Evolutionary conservation across 2,113 vertebrate genomes (phyloP).

Genomic region (Miniopterus natalensis): DNA sequence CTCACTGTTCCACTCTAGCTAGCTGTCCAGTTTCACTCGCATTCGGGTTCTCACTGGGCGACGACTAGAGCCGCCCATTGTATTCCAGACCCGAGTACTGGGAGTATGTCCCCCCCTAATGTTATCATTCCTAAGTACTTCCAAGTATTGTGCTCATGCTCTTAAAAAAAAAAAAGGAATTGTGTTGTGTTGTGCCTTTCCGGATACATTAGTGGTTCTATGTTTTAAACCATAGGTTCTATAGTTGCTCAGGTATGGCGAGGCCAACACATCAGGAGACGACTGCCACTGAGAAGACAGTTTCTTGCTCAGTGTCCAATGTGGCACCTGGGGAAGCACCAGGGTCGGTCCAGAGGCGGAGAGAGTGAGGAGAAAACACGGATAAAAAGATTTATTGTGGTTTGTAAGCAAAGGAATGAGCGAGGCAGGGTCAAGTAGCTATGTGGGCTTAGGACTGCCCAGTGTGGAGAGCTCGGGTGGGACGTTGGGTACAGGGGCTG

Average conservation of each 20-base stretch:
- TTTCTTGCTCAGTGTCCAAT: background rate
- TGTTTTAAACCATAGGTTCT: background rate
- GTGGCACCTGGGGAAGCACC: fast-evolving
- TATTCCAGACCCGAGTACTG: background rate
- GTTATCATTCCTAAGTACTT: background rate
- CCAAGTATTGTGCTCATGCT: background rate
- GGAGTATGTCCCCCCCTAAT: background rate
- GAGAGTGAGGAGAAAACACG: background rate
- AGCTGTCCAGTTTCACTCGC: background rate
- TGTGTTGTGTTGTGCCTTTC: background rate
- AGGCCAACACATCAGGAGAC: background rate
- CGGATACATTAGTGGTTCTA: background rate
- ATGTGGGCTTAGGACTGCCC: background rate
- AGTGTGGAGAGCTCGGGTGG: background rate
- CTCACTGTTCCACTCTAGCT: background rate
- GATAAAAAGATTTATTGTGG: background rate
- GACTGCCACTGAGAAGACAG: fast-evolving
- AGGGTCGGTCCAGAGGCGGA: background rate
- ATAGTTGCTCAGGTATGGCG: background rate
- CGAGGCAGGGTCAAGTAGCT: background rate
- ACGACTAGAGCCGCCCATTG: background rate
- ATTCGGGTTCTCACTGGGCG: background rate
- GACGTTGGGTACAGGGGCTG: background rate
- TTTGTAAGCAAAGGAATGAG: background rate
- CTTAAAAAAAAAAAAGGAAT: background rate